Conservation (phyloP, 30 jellyfish, hydroid and myxozoan species). For the Aurelia sp. region DNA sequence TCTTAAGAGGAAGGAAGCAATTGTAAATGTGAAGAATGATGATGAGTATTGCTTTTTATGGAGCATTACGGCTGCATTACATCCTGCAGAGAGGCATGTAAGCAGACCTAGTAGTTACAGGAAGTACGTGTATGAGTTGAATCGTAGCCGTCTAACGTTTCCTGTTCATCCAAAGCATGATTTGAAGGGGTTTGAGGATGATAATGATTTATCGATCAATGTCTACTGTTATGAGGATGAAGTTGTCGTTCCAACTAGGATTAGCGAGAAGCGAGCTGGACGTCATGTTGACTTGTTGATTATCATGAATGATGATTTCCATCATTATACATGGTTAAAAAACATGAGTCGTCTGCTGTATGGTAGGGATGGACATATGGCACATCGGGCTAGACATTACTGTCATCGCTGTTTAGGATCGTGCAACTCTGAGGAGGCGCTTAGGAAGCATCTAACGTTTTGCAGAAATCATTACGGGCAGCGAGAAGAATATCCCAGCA, state of each 20-base stretch:
- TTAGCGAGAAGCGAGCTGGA: background rate
- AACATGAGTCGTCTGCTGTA: background rate
- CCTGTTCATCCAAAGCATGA: background rate
- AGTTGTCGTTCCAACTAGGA: background rate
- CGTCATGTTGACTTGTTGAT: background rate
- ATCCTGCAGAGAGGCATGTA: background rate
- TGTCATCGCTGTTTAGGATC: background rate
- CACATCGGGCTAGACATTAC: background rate
- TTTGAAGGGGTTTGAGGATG: background rate
- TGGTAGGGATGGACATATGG: background rate
- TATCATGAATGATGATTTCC: background rate
- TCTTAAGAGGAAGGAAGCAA: background rate
- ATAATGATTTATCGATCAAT: slow-evolving; percentile 19
- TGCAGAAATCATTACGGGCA: slow-evolving; percentile 6
- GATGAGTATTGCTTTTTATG: slow-evolving; percentile 6
- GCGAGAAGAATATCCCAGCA: background rate
- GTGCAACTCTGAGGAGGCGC: background rate
- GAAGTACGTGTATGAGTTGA: slow-evolving; percentile 2
- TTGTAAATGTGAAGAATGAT: slow-evolving; percentile 1
- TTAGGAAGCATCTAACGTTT: background rate
- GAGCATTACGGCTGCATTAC: slow-evolving; percentile 5
- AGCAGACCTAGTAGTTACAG: background rate
- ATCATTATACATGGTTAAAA: background rate
- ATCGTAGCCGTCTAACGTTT: background rate
- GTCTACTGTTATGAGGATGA: slow-evolving; percentile 1